A percentile compares a stretch with the other conserved stretches of the same genome.
These are phyloP conservation scores for Ommatoiulus sabulosus DNA, from an alignment of 2,888 invertebrate genomes.

Conservation along the genomic window DNA sequence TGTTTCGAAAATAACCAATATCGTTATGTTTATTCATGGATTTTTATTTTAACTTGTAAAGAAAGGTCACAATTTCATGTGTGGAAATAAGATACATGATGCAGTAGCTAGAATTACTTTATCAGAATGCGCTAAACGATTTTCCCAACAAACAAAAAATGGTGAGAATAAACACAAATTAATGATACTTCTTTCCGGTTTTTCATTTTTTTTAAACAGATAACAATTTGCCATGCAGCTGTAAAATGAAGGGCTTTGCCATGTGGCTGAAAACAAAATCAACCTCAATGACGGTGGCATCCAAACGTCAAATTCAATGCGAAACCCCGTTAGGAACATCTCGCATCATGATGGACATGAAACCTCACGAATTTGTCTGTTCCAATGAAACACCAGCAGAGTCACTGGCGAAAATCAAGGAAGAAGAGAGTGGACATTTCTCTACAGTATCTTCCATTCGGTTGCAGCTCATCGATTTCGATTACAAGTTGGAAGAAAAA, in stretches of 20 bases:
- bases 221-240: constrained; percentile 47
- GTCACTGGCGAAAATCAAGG: not conserved
- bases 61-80: too few relatives aligned
- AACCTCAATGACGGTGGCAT: not conserved
- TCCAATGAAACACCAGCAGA: constrained; percentile 41
- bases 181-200: too few relatives aligned
- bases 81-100: too few relatives aligned
- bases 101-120: too few relatives aligned
- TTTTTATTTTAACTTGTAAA: too few relatives aligned
- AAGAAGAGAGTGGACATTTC: constrained; percentile 45
- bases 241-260: constrained; percentile 49
- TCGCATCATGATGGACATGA: not conserved
- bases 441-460: not conserved
- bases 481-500: not conserved
- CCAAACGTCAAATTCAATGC: not conserved
- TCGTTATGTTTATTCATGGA: too few relatives aligned
- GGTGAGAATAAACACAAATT: too few relatives aligned
- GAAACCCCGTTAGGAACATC: not conserved
- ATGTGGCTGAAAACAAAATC: constrained; percentile 45
- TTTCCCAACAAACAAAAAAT: too few relatives aligned
- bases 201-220: constrained; percentile 29
- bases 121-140: too few relatives aligned
- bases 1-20: too few relatives aligned
- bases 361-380: constrained; percentile 38
- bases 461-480: constrained; percentile 42